Evolutionary conservation across 2,113 vertebrate species (phyloP).

Genomic region (Gorsachius goisagi): DNA sequence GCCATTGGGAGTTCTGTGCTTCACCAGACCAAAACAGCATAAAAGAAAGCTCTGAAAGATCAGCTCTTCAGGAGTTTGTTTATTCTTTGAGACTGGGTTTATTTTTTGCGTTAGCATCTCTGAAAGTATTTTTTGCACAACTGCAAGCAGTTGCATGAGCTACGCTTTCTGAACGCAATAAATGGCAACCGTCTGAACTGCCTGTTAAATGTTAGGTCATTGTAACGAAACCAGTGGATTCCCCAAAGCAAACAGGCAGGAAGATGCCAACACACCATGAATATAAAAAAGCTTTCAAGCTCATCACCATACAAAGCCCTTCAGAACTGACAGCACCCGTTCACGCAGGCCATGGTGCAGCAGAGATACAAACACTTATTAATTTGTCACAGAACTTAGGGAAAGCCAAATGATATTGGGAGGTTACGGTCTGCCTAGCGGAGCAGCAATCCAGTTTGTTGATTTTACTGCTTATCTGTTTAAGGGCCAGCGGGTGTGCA

Average conservation of each 20-base stretch:
- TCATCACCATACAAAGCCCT: neutral
- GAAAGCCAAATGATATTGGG: neutral
- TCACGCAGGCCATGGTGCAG: neutral
- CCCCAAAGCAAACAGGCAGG: slow-evolving; percentile 11
- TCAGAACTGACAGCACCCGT: neutral
- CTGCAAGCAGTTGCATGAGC: neutral
- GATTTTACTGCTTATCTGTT: slow-evolving; percentile 11
- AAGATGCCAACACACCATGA: neutral
- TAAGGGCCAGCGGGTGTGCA: neutral
- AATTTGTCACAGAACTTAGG: neutral
- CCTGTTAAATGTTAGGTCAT: neutral
- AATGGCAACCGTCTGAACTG: neutral
- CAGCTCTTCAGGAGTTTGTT: neutral
- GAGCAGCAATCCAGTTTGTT: neutral
- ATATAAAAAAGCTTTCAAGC: slow-evolving; percentile 22
- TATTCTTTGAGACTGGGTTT: neutral
- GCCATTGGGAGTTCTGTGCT: neutral
- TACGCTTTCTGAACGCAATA: neutral
- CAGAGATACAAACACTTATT: neutral
- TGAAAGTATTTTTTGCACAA: neutral
- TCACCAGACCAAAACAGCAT: neutral
- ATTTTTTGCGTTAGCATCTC: neutral
- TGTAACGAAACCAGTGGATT: neutral
- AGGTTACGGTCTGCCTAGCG: neutral
- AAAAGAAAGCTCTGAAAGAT: neutral